phyloP scores from a whole-genome alignment of 1,140 invertebrate species.

The Sesamia nonagrioides region DNA sequence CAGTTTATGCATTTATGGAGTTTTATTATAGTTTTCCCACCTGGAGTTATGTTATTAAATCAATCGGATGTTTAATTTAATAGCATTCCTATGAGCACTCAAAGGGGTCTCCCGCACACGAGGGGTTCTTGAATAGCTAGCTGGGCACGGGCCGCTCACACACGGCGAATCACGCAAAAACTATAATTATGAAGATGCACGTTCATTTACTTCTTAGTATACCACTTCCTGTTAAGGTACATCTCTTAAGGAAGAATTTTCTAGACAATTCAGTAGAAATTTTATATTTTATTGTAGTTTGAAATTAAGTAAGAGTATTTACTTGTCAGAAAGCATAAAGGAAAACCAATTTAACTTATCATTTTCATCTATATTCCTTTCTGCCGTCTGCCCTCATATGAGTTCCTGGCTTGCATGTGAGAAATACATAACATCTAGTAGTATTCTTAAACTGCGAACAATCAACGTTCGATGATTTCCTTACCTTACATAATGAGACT shows the following conservation, averaged over 20 bases:
- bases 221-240: conserved; percentile 24
- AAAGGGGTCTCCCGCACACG: conserved; percentile 2
- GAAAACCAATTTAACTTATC: too few species aligned
- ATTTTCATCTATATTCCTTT: too few species aligned
- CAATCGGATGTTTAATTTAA: conserved; percentile 21
- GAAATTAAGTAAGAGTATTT: too few species aligned
- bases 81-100: not conserved
- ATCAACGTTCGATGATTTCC: not conserved
- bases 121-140: not conserved
- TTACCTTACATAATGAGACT: not conserved
- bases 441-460: too few species aligned
- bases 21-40: not conserved
- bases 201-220: conserved; percentile 21
- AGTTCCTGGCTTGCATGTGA: too few species aligned
- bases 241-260: not conserved
- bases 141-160: conserved; percentile 26
- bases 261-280: not conserved
- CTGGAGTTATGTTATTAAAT: conserved; percentile 14
- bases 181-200: conserved; percentile 33
- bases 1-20: not conserved
- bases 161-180: conserved; percentile 36
- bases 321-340: too few species aligned
- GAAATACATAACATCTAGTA: too few species aligned
- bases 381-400: too few species aligned
- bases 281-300: not conserved